Evolutionary conservation across 2,797 vertebrate genomes (phyloP).

Genomic region (Acanthurus lineatus): DNA sequence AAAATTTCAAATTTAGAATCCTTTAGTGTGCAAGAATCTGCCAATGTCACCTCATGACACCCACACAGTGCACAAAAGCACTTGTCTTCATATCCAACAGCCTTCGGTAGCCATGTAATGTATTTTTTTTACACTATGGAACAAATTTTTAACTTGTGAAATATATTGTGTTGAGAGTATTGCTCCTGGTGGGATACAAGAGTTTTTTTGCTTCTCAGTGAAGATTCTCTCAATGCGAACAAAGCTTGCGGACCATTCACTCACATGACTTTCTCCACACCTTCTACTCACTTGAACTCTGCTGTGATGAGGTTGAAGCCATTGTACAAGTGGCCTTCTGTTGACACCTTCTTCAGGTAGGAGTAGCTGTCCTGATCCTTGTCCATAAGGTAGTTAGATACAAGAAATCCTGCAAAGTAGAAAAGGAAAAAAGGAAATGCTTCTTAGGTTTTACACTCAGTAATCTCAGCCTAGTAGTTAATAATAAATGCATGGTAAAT

Average conservation of each 20-base stretch:
- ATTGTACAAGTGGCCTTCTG: conserved; percentile 94
- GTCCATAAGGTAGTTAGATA: conserved; percentile 92
- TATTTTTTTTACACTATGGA: conserved; percentile 16
- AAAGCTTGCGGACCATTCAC: neutral
- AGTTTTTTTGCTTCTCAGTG: neutral
- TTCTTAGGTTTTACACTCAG: neutral
- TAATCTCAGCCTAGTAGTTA: neutral
- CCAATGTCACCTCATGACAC: conserved; percentile 21
- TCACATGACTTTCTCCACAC: conserved; percentile 1
- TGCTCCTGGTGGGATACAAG: neutral
- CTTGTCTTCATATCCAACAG: neutral
- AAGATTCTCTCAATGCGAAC: neutral
- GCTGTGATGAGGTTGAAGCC: conserved; percentile 98
- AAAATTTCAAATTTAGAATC: conserved; percentile 19
- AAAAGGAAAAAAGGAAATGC: neutral
- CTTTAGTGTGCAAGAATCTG: conserved; percentile 16
- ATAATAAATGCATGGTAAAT: neutral
- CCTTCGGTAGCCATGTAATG: neutral
- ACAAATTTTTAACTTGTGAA: conserved; percentile 19
- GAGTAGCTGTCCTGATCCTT: conserved; percentile 91
- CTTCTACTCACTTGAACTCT: conserved; percentile 92
- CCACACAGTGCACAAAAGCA: conserved; percentile 24
- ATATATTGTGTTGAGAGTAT: neutral
- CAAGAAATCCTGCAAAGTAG: conserved; percentile 88
- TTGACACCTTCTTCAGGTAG: conserved; percentile 94